phyloP scores from a whole-genome alignment of 2,113 vertebrate species.

The Scomber japonicus region DNA sequence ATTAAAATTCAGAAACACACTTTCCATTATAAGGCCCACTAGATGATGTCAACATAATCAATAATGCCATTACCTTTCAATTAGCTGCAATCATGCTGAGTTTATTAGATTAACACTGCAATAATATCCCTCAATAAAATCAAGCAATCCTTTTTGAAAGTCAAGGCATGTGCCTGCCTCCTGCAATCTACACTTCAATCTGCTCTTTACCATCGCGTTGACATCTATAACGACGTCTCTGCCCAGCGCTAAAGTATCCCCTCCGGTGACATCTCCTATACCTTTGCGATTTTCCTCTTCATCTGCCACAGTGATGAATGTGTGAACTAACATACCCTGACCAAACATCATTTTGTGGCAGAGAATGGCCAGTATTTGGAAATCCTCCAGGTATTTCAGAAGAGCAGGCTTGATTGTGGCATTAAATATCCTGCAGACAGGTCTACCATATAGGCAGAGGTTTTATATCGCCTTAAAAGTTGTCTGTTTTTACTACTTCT shows the following conservation, averaged over 20 bases:
- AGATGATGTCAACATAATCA: slow-evolving; percentile 72
- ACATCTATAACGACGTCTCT: slow-evolving; percentile 33
- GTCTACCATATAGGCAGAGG: neutral
- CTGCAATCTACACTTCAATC: slow-evolving; percentile 32
- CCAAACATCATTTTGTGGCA: slow-evolving; percentile 14
- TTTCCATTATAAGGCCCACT: slow-evolving; percentile 61
- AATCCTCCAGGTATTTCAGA: slow-evolving; percentile 20
- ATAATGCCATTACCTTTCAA: slow-evolving; percentile 77
- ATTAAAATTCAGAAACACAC: slow-evolving; percentile 72
- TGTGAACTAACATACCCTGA: slow-evolving; percentile 6
- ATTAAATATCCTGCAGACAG: slow-evolving; percentile 29
- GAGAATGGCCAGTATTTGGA: neutral
- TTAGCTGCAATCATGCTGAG: slow-evolving; percentile 61
- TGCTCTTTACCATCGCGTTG: slow-evolving; percentile 25
- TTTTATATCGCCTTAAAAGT: slow-evolving; percentile 23
- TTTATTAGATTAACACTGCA: slow-evolving; percentile 70
- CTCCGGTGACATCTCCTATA: slow-evolving; percentile 3
- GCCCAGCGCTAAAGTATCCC: slow-evolving; percentile 1
- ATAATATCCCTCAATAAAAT: slow-evolving; percentile 65
- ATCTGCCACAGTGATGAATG: slow-evolving; percentile 21
- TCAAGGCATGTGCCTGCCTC: slow-evolving; percentile 41
- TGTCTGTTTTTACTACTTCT: slow-evolving; percentile 11
- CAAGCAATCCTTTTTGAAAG: slow-evolving; percentile 52
- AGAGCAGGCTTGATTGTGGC: neutral
- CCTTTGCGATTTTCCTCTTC: neutral